These are phyloP conservation scores for Setipinna tenuifilis DNA, from an alignment of 2,797 vertebrate species.

Conservation along the genomic window DNA sequence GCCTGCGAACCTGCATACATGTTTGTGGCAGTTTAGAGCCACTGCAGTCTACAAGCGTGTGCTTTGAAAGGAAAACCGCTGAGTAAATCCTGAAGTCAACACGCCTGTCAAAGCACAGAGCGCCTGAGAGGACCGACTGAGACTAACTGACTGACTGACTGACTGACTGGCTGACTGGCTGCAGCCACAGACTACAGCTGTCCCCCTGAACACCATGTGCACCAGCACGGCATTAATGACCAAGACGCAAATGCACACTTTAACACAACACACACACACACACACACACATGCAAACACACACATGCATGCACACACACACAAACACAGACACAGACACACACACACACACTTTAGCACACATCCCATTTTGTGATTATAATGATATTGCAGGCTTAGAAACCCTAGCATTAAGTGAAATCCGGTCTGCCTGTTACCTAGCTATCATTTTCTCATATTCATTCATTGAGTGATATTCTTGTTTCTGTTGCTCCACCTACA, in stretches of 20 bases:
- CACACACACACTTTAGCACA: background rate
- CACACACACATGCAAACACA: slow-evolving; percentile 1
- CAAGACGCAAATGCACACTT: slow-evolving; percentile 35
- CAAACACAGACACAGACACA: background rate
- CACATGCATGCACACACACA: background rate
- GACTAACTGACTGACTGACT: too few species aligned
- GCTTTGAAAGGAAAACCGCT: background rate
- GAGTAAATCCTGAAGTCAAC: background rate
- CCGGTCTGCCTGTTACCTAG: background rate
- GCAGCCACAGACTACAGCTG: slow-evolving; percentile 30
- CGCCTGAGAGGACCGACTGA: background rate
- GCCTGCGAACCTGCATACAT: background rate
- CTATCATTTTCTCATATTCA: background rate
- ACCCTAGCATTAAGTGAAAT: slow-evolving; percentile 28
- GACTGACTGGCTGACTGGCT: background rate
- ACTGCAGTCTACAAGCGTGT: background rate
- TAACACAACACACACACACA: slow-evolving; percentile 7
- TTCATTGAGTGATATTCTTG: background rate
- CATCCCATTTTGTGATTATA: slow-evolving; percentile 50
- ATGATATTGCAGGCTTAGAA: slow-evolving; percentile 60
- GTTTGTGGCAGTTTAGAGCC: background rate
- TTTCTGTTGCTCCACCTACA: background rate
- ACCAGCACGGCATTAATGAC: slow-evolving; percentile 39
- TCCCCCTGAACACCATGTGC: slow-evolving; percentile 35
- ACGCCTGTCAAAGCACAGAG: background rate